Conservation (phyloP, 2,113 vertebrate genomes). For the Spermophilus dauricus region DNA sequence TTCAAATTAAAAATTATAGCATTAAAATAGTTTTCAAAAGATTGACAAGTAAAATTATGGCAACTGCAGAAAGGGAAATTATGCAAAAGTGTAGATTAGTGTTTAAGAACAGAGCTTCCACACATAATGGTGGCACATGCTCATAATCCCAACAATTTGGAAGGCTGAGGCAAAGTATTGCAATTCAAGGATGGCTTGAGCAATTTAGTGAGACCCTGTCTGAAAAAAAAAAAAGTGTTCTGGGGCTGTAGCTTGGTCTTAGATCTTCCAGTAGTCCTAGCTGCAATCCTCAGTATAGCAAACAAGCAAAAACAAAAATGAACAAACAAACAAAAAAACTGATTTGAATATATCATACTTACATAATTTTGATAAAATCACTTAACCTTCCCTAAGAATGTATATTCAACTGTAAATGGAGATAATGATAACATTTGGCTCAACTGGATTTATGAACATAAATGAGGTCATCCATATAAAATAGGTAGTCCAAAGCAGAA, state of each 20-base stretch:
- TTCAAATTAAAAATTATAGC: background rate
- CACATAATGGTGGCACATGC: too few relatives aligned
- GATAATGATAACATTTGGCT: background rate
- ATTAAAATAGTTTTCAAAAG: constrained; percentile 16
- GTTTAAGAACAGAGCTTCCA: background rate
- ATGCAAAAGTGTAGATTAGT: background rate
- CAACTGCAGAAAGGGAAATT: background rate
- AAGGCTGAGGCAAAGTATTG: too few relatives aligned
- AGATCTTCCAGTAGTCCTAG: too few relatives aligned
- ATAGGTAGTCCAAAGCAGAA: background rate
- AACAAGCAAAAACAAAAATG: too few relatives aligned
- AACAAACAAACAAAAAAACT: background rate
- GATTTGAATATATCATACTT: background rate
- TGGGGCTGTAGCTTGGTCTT: too few relatives aligned
- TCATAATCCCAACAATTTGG: too few relatives aligned
- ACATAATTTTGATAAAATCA: background rate
- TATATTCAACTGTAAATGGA: background rate
- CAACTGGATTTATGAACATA: background rate
- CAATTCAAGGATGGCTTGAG: too few relatives aligned
- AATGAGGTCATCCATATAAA: background rate
- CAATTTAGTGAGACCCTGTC: too few relatives aligned
- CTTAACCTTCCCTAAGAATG: background rate
- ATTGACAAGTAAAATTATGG: background rate
- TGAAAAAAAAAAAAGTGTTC: too few relatives aligned
- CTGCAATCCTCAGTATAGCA: too few relatives aligned